Evolutionary conservation across 2,888 invertebrate species (phyloP), one percentile per base, ranked within the genome.

Genomic region (Halictus ligatus): DNA sequence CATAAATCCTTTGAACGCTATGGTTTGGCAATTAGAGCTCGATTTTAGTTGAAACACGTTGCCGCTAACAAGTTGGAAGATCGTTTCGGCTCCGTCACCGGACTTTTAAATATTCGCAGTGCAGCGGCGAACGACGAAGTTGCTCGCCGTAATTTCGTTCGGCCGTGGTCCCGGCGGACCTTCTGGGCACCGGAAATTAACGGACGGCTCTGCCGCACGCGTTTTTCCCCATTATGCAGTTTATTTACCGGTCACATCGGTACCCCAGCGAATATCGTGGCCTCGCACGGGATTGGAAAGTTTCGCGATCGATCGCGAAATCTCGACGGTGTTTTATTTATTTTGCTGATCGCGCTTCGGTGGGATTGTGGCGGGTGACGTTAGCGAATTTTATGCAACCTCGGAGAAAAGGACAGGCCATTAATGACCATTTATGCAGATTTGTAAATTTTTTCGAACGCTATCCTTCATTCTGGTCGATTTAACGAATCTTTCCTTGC

Each of bases 181-280:
- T 18, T 25, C 73, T 10, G 40, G 12, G 46, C 67, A 77, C 73
- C 67, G 77, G 77, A 84, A 81, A 81, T 84, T 77, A 81, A 84
- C 81, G 73, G 40, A 67, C 73, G 60, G 35, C 25, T 50, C 46
- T 15, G 13, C 46, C 25, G 48, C 43, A 35, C 25, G 48, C 75
- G 80, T 80, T 80, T 76, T 69, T 81, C 15, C 75, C 58, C 72
- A 58, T 76, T 81, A 72, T 50, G 43, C 40, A 35, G 73, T 74
- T 46, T 79, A 79, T 82, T 82, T 74, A 54, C 79, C 25, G 43
- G 67, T n/a, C 12, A 18, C n/a, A 15, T 5, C 43, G 43, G 46
- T 18, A n/a, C 48, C 13, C 50, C 13, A 2, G 18, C 3, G 46
- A 40, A 46, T 69, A 79, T 72, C 46, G 40, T 40, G 69, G 69